These are phyloP conservation scores for Euproctis similis DNA, from an alignment of 2,888 invertebrate species.

Conservation along the genomic window DNA sequence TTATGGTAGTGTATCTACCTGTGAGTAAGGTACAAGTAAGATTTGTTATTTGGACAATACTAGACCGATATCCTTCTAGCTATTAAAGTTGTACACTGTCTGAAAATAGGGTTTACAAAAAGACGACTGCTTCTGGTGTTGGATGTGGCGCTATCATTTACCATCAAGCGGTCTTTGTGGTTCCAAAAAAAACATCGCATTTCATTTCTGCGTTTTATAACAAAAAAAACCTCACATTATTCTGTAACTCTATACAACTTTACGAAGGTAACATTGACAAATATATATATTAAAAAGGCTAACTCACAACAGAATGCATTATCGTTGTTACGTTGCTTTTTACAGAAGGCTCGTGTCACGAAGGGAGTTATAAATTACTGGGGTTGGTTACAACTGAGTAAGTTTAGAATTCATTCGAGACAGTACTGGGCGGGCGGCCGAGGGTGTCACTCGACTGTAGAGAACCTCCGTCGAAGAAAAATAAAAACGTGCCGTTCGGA, in stretches of 20 bases:
- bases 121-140: no score
- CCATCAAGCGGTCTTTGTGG: no score
- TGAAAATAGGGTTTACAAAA: no score
- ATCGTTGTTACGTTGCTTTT: conserved; percentile 44
- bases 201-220: neutral
- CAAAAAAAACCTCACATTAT: conserved; percentile 4
- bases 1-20: no score
- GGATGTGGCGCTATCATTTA: no score
- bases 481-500: conserved; percentile 28
- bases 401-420: conserved; percentile 14
- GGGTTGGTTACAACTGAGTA: conserved; percentile 29
- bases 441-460: conserved; percentile 30
- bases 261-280: conserved; percentile 12
- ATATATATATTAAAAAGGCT: conserved; percentile 34
- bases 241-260: conserved; percentile 18
- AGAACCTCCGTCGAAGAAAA: conserved; percentile 8
- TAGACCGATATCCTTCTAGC: no score
- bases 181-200: no score
- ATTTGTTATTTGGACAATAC: no score
- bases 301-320: conserved; percentile 42
- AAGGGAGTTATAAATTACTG: conserved; percentile 55
- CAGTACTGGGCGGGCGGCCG: conserved; percentile 60
- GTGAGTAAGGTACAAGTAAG: no score
- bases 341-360: conserved; percentile 51
- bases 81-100: no score